Evolutionary conservation across 2,113 vertebrate species (phyloP).

Genomic region (Enhydra lutris): DNA sequence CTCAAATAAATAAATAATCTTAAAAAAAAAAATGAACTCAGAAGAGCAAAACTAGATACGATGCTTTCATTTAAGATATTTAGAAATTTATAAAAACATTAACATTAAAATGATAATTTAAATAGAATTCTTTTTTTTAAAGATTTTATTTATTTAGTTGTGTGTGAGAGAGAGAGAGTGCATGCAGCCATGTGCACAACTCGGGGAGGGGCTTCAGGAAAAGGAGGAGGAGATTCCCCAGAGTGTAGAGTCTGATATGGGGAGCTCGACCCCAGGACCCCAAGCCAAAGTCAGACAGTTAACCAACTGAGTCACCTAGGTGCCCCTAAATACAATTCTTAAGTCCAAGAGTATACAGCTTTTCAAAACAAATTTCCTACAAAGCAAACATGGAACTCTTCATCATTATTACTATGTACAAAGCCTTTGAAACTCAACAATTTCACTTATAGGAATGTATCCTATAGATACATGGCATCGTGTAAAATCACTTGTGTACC

Average conservation of each 20-base stretch:
- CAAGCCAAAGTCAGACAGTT: not conserved
- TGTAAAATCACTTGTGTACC: not conserved
- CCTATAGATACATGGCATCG: not conserved
- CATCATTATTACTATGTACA: not conserved
- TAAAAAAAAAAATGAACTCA: not conserved
- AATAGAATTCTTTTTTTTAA: not conserved
- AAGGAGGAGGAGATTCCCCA: not conserved
- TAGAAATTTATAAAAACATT: not conserved
- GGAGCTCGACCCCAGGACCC: no score
- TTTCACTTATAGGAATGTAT: not conserved
- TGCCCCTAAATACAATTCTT: not conserved
- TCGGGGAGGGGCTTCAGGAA: not conserved
- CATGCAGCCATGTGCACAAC: not conserved
- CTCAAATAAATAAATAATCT: not conserved
- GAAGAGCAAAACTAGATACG: not conserved
- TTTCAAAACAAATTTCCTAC: not conserved
- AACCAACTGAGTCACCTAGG: not conserved
- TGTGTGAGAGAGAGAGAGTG: not conserved
- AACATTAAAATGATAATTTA: not conserved
- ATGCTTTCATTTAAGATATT: not conserved
- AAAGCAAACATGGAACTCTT: not conserved
- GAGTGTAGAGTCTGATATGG: not conserved
- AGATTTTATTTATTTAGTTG: not conserved
- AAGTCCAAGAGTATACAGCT: not conserved
- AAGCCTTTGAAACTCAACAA: not conserved